Evolutionary conservation across 1,140 invertebrate species (phyloP).

Genomic region (Aporrectodea caliginosa): DNA sequence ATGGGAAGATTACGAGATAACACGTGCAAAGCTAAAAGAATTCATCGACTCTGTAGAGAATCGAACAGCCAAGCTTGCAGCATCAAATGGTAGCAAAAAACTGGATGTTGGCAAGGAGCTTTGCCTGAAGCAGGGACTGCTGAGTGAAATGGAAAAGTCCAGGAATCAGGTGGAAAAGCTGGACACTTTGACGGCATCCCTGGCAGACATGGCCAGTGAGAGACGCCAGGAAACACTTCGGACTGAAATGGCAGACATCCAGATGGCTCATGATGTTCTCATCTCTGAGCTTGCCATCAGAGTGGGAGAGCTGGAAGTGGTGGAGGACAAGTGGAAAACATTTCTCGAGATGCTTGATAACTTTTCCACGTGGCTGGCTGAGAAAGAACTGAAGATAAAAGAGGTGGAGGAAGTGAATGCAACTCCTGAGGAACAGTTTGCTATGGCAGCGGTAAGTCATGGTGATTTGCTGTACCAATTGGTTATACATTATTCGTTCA

Average conservation of each 20-base stretch:
- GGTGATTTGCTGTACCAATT: no score
- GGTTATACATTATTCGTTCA: no score
- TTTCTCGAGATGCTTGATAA: conserved; percentile 61
- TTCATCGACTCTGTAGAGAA: conserved; percentile 59
- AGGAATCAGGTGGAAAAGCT: conserved; percentile 47
- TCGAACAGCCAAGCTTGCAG: background rate
- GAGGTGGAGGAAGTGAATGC: conserved; percentile 55
- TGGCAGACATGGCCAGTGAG: conserved; percentile 13
- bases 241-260: conserved; percentile 3
- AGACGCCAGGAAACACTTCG: conserved; percentile 12
- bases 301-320: conserved; percentile 67
- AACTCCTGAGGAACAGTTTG: conserved; percentile 47
- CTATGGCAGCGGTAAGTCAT: conserved; percentile 51
- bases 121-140: background rate
- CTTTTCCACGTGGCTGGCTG: conserved; percentile 57
- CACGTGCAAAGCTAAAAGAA: conserved; percentile 75
- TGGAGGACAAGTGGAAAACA: conserved; percentile 74
- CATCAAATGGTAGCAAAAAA: background rate
- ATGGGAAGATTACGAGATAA: conserved; percentile 79
- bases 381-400: conserved; percentile 70
- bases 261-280: background rate
- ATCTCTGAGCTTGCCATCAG: background rate
- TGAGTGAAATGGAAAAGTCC: background rate
- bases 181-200: background rate
- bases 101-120: background rate